Base-by-base conservation (phyloP, 2,888 invertebrate species). In the Odontothrips loti region DNA sequence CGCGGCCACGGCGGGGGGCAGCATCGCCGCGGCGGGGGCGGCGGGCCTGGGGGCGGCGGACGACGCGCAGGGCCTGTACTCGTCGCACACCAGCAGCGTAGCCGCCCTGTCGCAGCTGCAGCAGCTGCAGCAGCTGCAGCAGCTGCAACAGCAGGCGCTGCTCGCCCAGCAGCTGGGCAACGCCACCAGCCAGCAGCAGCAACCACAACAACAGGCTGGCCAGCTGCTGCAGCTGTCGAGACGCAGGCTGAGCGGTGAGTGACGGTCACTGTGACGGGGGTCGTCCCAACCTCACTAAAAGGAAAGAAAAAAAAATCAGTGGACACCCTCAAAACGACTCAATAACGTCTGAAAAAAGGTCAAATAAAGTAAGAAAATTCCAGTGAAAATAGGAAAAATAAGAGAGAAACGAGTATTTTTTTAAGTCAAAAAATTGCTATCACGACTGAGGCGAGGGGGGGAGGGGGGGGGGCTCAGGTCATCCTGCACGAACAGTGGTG, bases 111-210 rank as follows among this genome's bases (percentile, higher is more conserved):
- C 68, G 6, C 58, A 58, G 58, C 58, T 58, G 15, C 58, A 58
- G 27, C 68, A 68, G 68, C 68, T 68, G 68, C 68, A 68, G 23
- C 68, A 75, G 27, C 27, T 75, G 68, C 68, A 75, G 68, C 68
- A 75, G 68, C 23, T 23, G 27, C 68, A 75, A 27, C 68, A 75
- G 68, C 23, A 23, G 68, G 23, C 27, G 9, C 23, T 75, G 27
- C 68, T 75, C 68, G 68, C 68, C 58, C 58, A 58, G 58, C 58
- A 58, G 58, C 58, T 58, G 68, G 68, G 23, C 68, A 75, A 27
- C 68, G 68, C 27, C 27, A 58, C 58, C 34, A 43, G 34, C 34
- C 34, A 75, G 68, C 68, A 75, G 68, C 23, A 23, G 68, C 23
- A 11, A 0, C 23, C 58, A 27, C 27, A 23, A 23, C 68, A 23